Conservation (phyloP, 2,797 vertebrate species). For the Syngnathus rostellatus region DNA sequence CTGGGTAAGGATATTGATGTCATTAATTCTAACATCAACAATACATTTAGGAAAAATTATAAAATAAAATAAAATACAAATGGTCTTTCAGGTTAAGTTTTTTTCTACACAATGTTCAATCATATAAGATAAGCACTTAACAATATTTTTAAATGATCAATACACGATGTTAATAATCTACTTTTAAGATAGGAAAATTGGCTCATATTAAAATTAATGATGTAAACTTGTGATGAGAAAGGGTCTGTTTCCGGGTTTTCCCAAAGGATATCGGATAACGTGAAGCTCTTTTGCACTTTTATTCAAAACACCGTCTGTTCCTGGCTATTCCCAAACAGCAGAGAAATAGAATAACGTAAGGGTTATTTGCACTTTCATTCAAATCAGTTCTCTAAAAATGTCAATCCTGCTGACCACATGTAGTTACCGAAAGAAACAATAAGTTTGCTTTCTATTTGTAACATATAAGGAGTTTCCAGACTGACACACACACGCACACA, state of each 20-base stretch:
- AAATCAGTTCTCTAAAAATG: background rate
- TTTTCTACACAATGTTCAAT: background rate
- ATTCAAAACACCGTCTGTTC: too few species aligned
- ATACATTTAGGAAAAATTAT: background rate
- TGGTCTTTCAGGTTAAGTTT: background rate
- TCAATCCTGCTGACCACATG: background rate
- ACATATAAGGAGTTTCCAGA: background rate
- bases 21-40: too few species aligned
- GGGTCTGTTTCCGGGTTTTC: too few species aligned
- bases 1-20: background rate
- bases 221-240: background rate
- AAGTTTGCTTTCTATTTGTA: background rate
- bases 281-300: too few species aligned
- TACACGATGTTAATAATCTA: background rate
- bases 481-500: slow-evolving; percentile 9
- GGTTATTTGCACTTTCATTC: background rate
- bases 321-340: background rate
- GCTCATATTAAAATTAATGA: background rate
- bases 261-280: too few species aligned
- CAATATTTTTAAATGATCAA: background rate
- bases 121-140: background rate
- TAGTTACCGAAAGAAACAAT: background rate
- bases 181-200: background rate
- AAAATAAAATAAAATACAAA: background rate
- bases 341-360: background rate